phyloP scores from a whole-genome alignment of 2,113 vertebrate genomes.

The Pteronura brasiliensis region DNA sequence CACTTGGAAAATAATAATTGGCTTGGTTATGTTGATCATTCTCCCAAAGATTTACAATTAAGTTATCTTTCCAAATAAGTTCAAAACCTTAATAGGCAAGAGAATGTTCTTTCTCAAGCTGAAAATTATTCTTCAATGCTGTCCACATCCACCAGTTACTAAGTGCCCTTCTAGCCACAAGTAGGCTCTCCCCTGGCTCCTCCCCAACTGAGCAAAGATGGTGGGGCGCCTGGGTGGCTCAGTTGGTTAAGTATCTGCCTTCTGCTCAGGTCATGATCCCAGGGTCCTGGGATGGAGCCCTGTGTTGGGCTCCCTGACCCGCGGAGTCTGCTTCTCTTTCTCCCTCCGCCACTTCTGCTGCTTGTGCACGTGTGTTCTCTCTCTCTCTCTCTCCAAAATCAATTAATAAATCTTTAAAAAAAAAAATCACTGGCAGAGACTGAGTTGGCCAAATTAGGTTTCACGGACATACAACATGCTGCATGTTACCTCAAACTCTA shows the following conservation, averaged over 20 bases:
- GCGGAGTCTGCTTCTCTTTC: background rate
- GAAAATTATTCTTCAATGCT: background rate
- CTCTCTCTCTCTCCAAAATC: background rate
- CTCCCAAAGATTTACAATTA: background rate
- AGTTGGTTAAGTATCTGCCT: background rate
- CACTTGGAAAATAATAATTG: background rate
- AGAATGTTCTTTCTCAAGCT: background rate
- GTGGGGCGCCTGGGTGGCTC: background rate
- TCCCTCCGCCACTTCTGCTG: background rate
- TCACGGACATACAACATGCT: background rate
- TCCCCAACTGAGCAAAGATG: background rate
- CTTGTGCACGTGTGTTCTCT: background rate
- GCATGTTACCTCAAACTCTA: background rate
- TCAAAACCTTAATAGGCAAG: background rate
- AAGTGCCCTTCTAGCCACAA: background rate
- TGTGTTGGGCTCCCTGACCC: background rate
- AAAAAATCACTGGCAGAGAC: background rate
- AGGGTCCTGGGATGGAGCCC: background rate
- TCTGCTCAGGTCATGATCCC: background rate
- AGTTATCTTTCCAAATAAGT: background rate
- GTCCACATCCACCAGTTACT: background rate
- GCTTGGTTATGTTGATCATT: background rate
- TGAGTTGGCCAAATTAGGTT: background rate
- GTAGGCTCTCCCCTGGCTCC: fast-evolving
- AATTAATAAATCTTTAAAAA: background rate